These are phyloP conservation scores for Leptinotarsa haldemani DNA, from an alignment of 2,888 invertebrate genomes.

Conservation along the genomic window DNA sequence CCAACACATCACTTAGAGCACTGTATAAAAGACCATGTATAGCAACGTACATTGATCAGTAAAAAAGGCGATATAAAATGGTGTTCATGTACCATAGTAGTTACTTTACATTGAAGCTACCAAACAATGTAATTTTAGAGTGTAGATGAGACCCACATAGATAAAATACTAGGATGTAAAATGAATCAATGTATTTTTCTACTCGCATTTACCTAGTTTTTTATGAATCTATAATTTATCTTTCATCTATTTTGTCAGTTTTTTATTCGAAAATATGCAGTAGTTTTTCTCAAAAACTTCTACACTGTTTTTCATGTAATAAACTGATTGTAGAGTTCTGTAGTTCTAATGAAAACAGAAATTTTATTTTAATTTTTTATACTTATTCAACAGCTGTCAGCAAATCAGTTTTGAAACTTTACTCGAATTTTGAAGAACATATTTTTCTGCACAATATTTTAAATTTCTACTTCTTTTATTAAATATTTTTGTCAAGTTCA, in stretches of 20 bases:
- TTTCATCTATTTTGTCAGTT: constrained; percentile 3
- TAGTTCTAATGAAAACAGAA: too few species aligned
- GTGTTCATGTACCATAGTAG: constrained; percentile 40
- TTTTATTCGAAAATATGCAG: background rate
- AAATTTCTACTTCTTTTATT: background rate
- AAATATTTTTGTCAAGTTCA: background rate
- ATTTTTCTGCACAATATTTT: background rate
- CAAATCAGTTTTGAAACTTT: too few species aligned
- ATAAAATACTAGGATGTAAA: constrained; percentile 35
- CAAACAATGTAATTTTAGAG: constrained; percentile 32
- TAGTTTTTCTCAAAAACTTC: background rate
- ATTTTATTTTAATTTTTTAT: too few species aligned
- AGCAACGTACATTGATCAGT: background rate
- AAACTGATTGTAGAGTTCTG: too few species aligned
- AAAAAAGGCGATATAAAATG: constrained; percentile 31
- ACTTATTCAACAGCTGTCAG: too few species aligned
- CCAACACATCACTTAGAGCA: background rate
- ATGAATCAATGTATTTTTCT: constrained; percentile 55
- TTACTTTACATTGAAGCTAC: constrained; percentile 39
- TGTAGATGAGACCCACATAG: constrained; percentile 33
- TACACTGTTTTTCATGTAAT: too few species aligned
- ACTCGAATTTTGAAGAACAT: too few species aligned
- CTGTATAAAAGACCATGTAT: background rate
- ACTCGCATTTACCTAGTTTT: constrained; percentile 45
- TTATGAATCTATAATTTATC: constrained; percentile 3